Evolutionary conservation across 2,113 vertebrate species (phyloP).

Genomic region (Platichthys stellatus): DNA sequence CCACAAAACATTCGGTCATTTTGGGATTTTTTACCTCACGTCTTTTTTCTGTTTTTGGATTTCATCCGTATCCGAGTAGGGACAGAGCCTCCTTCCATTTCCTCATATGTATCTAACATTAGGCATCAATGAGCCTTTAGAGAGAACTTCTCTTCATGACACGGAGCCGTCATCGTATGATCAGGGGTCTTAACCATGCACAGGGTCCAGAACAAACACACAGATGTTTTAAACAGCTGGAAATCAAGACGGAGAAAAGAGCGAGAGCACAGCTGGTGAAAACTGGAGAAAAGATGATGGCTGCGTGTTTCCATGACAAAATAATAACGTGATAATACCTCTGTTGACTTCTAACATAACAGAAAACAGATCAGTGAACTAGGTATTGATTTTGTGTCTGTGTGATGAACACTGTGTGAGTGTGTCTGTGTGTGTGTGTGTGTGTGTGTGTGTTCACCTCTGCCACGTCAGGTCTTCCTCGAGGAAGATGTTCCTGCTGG

Average conservation of each 20-base stretch:
- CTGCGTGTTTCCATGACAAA: background rate
- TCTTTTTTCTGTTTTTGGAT: too few relatives aligned
- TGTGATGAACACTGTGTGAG: too few relatives aligned
- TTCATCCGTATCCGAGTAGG: too few relatives aligned
- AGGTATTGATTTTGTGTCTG: too few relatives aligned
- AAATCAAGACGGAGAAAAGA: conserved; percentile 7
- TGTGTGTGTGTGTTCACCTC: conserved; percentile 81
- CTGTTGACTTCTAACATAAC: background rate
- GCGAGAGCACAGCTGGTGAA: conserved; percentile 5
- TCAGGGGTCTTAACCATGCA: conserved; percentile 10
- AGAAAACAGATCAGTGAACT: background rate
- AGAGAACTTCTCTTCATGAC: too few relatives aligned
- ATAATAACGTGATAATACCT: background rate
- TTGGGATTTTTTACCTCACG: too few relatives aligned
- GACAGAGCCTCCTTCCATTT: too few relatives aligned
- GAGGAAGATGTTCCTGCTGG: conserved; percentile 96
- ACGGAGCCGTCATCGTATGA: background rate
- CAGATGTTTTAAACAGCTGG: conserved; percentile 8
- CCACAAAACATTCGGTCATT: too few relatives aligned
- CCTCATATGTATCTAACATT: too few relatives aligned
- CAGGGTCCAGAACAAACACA: background rate
- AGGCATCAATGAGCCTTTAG: too few relatives aligned
- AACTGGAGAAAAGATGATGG: background rate
- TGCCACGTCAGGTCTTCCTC: conserved; percentile 98
- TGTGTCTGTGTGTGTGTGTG: background rate